Evolutionary conservation across 1,140 invertebrate genomes (phyloP).

Genomic region (Drosophila chauvacae): DNA sequence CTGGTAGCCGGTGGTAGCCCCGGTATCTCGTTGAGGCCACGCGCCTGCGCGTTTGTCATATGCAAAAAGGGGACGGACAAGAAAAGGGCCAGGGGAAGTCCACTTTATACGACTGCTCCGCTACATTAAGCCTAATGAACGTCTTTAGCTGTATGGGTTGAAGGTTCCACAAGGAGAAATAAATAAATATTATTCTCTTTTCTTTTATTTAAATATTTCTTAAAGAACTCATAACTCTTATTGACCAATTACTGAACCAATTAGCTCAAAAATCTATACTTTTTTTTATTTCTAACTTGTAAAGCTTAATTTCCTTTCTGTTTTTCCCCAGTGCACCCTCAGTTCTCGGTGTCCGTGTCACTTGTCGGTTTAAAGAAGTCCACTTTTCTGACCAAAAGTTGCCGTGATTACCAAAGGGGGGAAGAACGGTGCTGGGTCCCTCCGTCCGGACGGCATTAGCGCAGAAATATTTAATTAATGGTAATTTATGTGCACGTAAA

Average conservation of each 20-base stretch:
- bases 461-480: slow-evolving; percentile 82
- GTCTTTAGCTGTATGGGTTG: slow-evolving; percentile 67
- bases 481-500: slow-evolving; percentile 81
- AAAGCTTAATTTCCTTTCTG: not conserved
- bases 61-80: slow-evolving; percentile 58
- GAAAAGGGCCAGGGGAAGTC: not conserved
- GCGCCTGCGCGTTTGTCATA: slow-evolving; percentile 76
- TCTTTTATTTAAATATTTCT: not conserved
- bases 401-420: slow-evolving; percentile 63
- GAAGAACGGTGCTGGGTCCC: slow-evolving; percentile 4
- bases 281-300: not conserved
- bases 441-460: slow-evolving; percentile 57
- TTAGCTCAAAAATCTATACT: not conserved
- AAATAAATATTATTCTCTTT: not conserved
- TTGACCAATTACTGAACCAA: not conserved
- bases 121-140: slow-evolving; percentile 80
- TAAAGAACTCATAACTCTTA: not conserved
- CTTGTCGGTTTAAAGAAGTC: slow-evolving; percentile 68
- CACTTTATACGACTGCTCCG: slow-evolving; percentile 40
- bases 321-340: not conserved
- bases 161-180: slow-evolving; percentile 6
- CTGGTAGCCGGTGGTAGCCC: slow-evolving; percentile 18
- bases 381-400: slow-evolving; percentile 59
- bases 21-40: slow-evolving; percentile 48
- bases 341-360: slow-evolving; percentile 57